Conservation (phyloP, 2,113 vertebrate species). For the Xenopus borealis region DNA sequence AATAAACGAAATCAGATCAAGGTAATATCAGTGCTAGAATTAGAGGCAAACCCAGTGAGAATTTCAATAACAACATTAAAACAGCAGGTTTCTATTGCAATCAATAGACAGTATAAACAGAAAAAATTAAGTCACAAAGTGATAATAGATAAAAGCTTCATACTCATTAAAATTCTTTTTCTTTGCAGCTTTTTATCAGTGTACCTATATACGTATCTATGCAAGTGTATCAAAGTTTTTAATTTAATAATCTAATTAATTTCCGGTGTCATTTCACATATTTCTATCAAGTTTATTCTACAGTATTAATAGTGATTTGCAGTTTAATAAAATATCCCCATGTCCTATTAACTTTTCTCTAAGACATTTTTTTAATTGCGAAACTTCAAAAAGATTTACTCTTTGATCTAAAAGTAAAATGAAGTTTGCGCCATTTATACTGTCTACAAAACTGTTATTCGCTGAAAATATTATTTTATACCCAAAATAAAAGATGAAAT, state of each 20-base stretch:
- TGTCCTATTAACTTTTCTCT: conserved; percentile 78
- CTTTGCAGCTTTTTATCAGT: conserved; percentile 90
- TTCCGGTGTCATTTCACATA: conserved; percentile 78
- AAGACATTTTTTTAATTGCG: conserved; percentile 67
- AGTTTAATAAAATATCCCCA: conserved; percentile 82
- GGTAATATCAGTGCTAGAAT: conserved; percentile 83
- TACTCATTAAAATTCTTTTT: conserved; percentile 94
- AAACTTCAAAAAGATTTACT: conserved; percentile 75
- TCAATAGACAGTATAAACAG: conserved; percentile 85
- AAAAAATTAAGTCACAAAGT: conserved; percentile 85
- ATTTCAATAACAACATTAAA: conserved; percentile 90
- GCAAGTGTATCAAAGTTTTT: conserved; percentile 84
- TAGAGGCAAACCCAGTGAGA: conserved; percentile 83
- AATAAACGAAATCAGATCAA: conserved; percentile 90
- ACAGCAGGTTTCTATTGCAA: conserved; percentile 86
- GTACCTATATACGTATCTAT: conserved; percentile 90
- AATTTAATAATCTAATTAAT: conserved; percentile 86
- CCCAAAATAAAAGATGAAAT: too few species aligned
- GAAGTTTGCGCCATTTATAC: conserved; percentile 72
- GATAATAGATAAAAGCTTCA: conserved; percentile 86
- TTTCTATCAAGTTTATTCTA: conserved; percentile 78
- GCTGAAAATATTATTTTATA: background rate
- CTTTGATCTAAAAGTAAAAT: conserved; percentile 75
- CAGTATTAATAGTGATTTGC: conserved; percentile 79
- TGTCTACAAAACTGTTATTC: conserved; percentile 53